phyloP scores from a whole-genome alignment of 2,888 invertebrate species.

The Lepidocyrtoides sp. region DNA sequence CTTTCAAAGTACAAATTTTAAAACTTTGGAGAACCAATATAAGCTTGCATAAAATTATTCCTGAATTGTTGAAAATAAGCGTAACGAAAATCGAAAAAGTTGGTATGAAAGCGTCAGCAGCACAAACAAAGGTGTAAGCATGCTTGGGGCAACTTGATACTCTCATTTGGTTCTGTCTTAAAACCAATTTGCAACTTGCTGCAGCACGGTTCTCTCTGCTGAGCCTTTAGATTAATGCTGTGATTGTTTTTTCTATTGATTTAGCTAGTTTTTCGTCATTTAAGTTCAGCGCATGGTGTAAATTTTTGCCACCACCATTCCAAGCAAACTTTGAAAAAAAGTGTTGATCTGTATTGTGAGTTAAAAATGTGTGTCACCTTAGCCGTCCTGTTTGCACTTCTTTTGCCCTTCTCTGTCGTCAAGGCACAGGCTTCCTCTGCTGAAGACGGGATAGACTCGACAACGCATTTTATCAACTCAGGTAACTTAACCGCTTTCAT shows the following conservation, averaged over 20 bases:
- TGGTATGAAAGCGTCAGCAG: background rate
- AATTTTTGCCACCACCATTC: background rate
- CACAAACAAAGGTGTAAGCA: background rate
- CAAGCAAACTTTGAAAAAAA: background rate
- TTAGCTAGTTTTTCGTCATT: background rate
- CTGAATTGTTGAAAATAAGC: background rate
- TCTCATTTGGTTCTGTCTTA: background rate
- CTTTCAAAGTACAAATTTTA: background rate
- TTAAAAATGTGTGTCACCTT: slow-evolving; percentile 17
- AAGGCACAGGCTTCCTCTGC: background rate
- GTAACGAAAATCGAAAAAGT: background rate
- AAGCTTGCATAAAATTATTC: background rate
- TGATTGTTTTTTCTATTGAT: background rate
- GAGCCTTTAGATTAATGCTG: background rate
- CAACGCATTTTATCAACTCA: slow-evolving; percentile 51
- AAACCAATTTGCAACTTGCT: background rate
- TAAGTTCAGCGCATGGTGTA: background rate
- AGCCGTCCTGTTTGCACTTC: slow-evolving; percentile 1
- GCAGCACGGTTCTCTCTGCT: background rate
- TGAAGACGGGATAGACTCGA: slow-evolving; percentile 69
- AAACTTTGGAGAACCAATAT: too few species aligned
- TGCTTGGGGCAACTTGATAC: slow-evolving; percentile 3
- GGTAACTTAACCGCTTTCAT: slow-evolving; percentile 29
- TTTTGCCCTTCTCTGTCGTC: slow-evolving; percentile 12
- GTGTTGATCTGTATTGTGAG: background rate